Base-by-base conservation (phyloP, 2,113 vertebrate species). In the Calidris pugnax region DNA sequence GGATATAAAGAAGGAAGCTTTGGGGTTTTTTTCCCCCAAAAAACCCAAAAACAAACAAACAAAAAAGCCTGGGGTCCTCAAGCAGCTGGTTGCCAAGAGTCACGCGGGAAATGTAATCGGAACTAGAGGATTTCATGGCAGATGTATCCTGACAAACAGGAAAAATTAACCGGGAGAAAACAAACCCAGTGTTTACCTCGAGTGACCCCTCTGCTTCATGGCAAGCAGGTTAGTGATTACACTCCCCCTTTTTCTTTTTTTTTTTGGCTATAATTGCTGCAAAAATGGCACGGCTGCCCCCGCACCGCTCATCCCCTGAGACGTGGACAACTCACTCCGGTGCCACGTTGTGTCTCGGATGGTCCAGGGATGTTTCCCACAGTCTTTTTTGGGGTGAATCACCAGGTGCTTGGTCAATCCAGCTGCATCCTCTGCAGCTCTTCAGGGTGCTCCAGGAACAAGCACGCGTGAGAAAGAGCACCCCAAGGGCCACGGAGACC, bases 111-210 rank as follows among this genome's bases (percentile, higher is more conserved):
- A 59, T 3, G 14, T 17, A 69, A 72, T 3, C 48, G 1, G 8
- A 93, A 51, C 32, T 28, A 2, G 26, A 68, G 72, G 63, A n/a
- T 68, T 87, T 74, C 28, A 19, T 2, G 24, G 82, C 94, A 96
- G 95, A 79, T 95, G 90, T 17, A 94, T 96, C 93, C 96, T 96
- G 87, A 83, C 75, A 95, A 96, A 95, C 90, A 96, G 95, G 95
- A 94, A 96, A 93, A 95, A 77, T 85, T 1, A 62, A 23, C 33
- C 39, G 39, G 77, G 7, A 79, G 39, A 48, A 94, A 77, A 60
- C 24, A 7, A 79, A 85, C 4, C 26, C 28, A 64, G 74, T 3
- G 3, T 85, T 94, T 76, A 83, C 93, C 93, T 76, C 13, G 1
- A 79, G 57, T 33, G 56, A 93, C 91, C 91, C 64, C 67, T 7